These are phyloP conservation scores for Rhincodon typus DNA, from an alignment of 2,797 vertebrate genomes.

Conservation along the genomic window DNA sequence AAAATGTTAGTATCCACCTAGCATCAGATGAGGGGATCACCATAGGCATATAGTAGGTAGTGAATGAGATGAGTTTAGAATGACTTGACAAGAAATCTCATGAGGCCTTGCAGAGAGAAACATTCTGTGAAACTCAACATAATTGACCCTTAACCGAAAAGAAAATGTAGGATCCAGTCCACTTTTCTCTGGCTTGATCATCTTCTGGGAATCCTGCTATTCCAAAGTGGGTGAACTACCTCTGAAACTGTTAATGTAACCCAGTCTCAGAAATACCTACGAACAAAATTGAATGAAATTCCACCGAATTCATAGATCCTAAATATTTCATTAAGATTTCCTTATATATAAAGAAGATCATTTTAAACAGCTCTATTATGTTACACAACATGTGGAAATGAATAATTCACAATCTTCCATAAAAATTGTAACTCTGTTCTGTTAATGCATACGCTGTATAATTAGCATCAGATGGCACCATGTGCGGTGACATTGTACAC, in stretches of 20 bases:
- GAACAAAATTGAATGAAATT: neutral
- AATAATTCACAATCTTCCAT: neutral
- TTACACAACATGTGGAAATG: neutral
- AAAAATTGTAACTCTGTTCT: neutral
- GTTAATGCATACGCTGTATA: neutral
- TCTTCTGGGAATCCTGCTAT: too few relatives aligned
- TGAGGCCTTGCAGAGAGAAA: too few relatives aligned
- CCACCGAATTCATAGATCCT: neutral
- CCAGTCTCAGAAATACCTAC: neutral
- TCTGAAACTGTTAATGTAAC: neutral
- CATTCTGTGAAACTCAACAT: too few relatives aligned
- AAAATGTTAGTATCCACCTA: too few relatives aligned
- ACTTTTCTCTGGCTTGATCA: too few relatives aligned
- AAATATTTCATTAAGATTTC: neutral
- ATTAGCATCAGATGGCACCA: neutral
- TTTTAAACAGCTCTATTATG: neutral
- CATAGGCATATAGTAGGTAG: too few relatives aligned
- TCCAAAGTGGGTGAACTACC: too few relatives aligned
- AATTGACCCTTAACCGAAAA: too few relatives aligned
- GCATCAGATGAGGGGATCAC: too few relatives aligned
- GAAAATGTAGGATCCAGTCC: neutral
- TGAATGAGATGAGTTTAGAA: too few relatives aligned
- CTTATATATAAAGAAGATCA: neutral
- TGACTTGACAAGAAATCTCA: too few relatives aligned
- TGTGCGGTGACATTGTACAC: too few relatives aligned